Evolutionary conservation across 2,888 invertebrate species (phyloP).

Genomic region (Drosophila macrospina): DNA sequence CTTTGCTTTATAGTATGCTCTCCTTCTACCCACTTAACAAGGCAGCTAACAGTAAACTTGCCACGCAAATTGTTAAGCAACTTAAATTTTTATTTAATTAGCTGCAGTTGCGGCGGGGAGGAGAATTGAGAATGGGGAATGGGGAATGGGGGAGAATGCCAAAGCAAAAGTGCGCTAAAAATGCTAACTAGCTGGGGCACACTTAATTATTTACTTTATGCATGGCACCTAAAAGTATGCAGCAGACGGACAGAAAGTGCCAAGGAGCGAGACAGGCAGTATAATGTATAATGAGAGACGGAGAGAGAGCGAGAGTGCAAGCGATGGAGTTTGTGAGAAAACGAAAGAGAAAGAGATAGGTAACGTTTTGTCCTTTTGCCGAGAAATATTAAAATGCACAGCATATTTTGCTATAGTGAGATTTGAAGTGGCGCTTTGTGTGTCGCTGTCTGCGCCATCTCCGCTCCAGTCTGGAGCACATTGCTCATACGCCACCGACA

Average conservation of each 20-base stretch:
- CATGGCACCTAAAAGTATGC: constrained; percentile 75
- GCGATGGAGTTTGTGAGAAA: no score
- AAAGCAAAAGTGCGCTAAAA: constrained; percentile 51
- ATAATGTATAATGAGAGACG: not conserved
- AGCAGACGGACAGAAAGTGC: constrained; percentile 46
- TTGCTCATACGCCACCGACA: constrained; percentile 59
- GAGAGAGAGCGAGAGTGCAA: not conserved
- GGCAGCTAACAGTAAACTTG: constrained; percentile 45
- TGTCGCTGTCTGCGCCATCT: constrained; percentile 41
- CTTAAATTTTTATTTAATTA: constrained; percentile 77
- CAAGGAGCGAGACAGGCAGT: constrained; percentile 12
- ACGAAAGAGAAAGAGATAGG: not conserved
- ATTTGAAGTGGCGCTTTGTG: constrained; percentile 71
- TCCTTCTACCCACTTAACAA: constrained; percentile 7
- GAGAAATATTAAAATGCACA: constrained; percentile 71
- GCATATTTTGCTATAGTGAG: constrained; percentile 73
- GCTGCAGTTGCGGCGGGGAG: constrained; percentile 18
- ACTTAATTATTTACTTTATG: constrained; percentile 81
- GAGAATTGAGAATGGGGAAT: not conserved
- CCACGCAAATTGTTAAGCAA: constrained; percentile 65
- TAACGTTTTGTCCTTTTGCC: constrained; percentile 19
- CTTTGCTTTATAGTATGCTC: constrained; percentile 29
- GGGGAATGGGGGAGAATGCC: not conserved
- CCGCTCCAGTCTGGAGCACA: constrained; percentile 40
- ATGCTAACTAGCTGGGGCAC: constrained; percentile 65